Evolutionary conservation across 2,797 vertebrate species (phyloP), one percentile per base, ranked within the genome.

Genomic region (Trachurus trachurus): DNA sequence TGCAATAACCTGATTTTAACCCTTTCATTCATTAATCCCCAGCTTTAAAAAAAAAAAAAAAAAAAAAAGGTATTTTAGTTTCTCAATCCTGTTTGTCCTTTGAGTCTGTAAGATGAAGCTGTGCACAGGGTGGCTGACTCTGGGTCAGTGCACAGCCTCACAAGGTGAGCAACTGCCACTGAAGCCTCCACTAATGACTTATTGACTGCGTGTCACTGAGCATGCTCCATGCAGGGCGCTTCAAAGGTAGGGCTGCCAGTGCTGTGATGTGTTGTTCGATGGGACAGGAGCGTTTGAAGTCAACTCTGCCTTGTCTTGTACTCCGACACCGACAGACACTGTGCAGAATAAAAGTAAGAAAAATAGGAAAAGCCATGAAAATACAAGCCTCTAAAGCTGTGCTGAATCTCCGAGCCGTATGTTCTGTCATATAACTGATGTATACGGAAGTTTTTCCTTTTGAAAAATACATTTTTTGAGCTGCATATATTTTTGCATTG

Each of bases 141-240:
- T 47, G 82, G 92, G 88, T 91, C 93, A 93, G 67, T n/a, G 77
- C 86, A 81, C 88, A 73, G 75, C 81, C 77, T 94, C 90, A 87
- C 76, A 91, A 86, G 78, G 82, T 83, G 79, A 88, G 74, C 90
- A 74, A 70, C 78, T 56, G 80, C 84, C 78, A 85, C 70, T 84
- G 88, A 87, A 82, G 78, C 72, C 83, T 83, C 74, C 75, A 37
- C 75, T 93, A 92, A 93, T 93, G 82, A 93, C 89, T 92, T 93
- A 94, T 93, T 92, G 92, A 93, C 86, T 56, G 59, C 37, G 63
- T 47, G 71, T 82, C 79, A 82, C 85, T 90, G 89, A 91, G 90
- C 89, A 87, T 82, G 87, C 91, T 93, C 90, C 22, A 26, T 79
- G 61, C 75, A 34, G 66, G 66, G 64, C 19, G 77, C 80, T 90